A percentile compares a stretch with the other conserved stretches of the same genome.
Conservation (phyloP, 2,113 vertebrate genomes). For the Eurypyga helias region DNA sequence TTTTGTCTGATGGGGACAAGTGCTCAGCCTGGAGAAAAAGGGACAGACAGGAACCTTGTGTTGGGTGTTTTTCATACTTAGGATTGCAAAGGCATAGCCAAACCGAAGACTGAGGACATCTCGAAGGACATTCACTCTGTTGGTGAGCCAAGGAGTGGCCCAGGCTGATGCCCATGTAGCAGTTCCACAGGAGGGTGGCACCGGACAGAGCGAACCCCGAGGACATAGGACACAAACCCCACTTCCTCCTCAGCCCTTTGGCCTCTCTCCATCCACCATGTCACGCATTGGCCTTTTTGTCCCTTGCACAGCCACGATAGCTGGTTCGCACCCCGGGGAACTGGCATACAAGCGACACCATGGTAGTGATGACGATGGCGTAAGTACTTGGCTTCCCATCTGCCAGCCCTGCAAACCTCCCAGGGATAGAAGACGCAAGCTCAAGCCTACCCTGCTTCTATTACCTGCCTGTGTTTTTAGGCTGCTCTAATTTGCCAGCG, state of each 20-base stretch:
- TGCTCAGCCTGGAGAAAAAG: not conserved
- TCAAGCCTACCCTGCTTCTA: not conserved
- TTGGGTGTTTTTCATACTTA: not conserved
- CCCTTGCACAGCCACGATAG: not conserved
- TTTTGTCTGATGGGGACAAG: not conserved
- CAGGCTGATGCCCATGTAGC: not conserved
- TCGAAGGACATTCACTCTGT: rapidly evolving
- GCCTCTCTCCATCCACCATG: not conserved
- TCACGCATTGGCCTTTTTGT: not conserved
- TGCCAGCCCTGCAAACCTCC: constrained; percentile 42
- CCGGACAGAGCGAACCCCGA: not conserved
- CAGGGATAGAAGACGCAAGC: not conserved
- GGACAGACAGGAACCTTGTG: not conserved
- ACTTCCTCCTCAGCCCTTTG: not conserved
- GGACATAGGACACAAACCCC: not conserved
- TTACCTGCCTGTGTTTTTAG: constrained; percentile 6
- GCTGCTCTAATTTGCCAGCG: constrained; percentile 21
- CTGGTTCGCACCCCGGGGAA: not conserved
- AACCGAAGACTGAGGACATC: not conserved
- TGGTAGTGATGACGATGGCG: not conserved
- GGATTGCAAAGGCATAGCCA: not conserved
- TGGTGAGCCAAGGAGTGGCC: not conserved
- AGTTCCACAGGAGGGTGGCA: not conserved
- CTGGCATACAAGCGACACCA: constrained; percentile 7
- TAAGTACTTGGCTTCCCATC: constrained; percentile 13